Evolutionary conservation across 2,888 invertebrate genomes (phyloP), one percentile per base, ranked within the genome.

Genomic region (Strigamia transsilvanica): DNA sequence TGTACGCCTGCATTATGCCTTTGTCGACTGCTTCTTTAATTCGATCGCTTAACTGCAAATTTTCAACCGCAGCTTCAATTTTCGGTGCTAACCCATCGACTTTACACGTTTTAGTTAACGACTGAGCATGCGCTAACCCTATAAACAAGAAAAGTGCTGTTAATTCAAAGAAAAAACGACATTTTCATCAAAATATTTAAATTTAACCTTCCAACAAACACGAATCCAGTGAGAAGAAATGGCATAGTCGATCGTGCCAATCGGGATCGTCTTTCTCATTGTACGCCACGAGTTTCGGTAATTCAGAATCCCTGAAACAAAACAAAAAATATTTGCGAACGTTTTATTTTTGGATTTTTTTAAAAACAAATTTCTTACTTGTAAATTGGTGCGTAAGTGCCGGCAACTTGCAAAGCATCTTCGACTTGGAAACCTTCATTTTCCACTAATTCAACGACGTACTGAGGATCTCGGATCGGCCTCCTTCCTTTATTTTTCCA

Each of bases 171-270:
- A n/a, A n/a, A n/a, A n/a, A n/a, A n/a, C n/a, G n/a, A n/a, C n/a
- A n/a, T n/a, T n/a, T n/a, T n/a, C n/a, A n/a, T n/a, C n/a, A n/a
- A n/a, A n/a, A n/a, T n/a, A n/a, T 77, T 32, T 18, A 4, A 77
- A 13, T 77, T 23, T 77, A n/a, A 80, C 80, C 80, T 80, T 80
- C 80, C 3, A 80, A n/a, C 27, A 80, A 61, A 61, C 41, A 38
- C 27, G 80, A 51, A 13, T 80, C 56, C 12, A 4, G 6, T 13
- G 23, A 51, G 32, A 80, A 80, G 32, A 80, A 80, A 23, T 56
- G 56, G 15, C 80, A 80, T 7, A 27, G 12, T 80, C 32, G n/a
- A 15, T 80, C 80, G n/a, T 80, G 51, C 80, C 80, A 80, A 34
- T 80, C 80, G 5, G 61, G 56, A 51, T 80, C 51, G 15, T 80